Evolutionary conservation across 2,113 vertebrate species (phyloP), one percentile per base, ranked within the genome.

Genomic region (Chrysochloris asiatica): DNA sequence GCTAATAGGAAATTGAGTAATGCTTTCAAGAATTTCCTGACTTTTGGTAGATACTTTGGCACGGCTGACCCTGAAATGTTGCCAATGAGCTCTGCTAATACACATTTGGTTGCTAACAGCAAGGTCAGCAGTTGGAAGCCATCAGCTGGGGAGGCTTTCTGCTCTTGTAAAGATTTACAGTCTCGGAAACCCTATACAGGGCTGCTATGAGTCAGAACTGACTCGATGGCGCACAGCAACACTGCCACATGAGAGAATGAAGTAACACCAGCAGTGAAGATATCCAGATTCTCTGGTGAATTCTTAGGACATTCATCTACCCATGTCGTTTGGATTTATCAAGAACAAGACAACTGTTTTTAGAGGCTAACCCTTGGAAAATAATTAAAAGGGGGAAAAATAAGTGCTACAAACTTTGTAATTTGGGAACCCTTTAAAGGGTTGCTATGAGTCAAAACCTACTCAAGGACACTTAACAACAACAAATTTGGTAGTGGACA

Each of bases 301-400:
- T 30, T 79, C 76, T 88, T 73, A 88, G 28, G 72, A 22, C 33
- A 19, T 90, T 71, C 30, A 10, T 56, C 22, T 41, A 65, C 45
- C n/a, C 61, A 13, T 28, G 16, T 9, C 72, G 28, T 73, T 86
- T 84, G 81, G 69, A 47, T 83, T 30, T 61, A 77, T 47, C 73
- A 52, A 38, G 73, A 17, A 69, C 1, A 0, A 86, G 21, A 61
- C 83, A 88, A 56, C 30, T 36, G 6, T 90, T 82, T 52, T 0
- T 30, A 22, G 59, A 11, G 13, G 2, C 50, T 38, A 41, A 88
- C 78, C 69, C 0, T 9, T 30, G 65, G 43, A 86, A 93, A 91
- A 75, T 41, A 69, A 79, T 72, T 85, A 52, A 85, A 93, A 48
- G 7, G 24, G n/a, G n/a, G n/a, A n/a, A n/a, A n/a, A n/a, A n/a